Evolutionary conservation across 2,113 vertebrate species (phyloP).

Genomic region (Ageneiosus marmoratus): DNA sequence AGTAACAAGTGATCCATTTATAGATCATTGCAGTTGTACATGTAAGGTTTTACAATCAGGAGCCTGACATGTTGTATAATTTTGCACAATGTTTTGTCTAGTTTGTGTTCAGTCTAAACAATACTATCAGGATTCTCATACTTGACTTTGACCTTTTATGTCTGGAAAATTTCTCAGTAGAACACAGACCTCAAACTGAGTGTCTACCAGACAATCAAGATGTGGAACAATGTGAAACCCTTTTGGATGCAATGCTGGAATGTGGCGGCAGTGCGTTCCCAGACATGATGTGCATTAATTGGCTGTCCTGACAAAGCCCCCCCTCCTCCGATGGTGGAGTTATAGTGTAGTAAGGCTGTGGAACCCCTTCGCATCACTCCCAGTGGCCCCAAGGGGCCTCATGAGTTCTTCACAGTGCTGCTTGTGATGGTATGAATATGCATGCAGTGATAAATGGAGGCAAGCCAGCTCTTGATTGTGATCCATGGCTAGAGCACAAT

Average conservation of each 20-base stretch:
- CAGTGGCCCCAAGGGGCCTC: conserved; percentile 35
- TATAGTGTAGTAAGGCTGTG: conserved; percentile 26
- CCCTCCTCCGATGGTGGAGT: conserved; percentile 17
- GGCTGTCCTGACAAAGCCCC: conserved; percentile 35
- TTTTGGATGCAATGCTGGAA: conserved; percentile 32
- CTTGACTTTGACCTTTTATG: conserved; percentile 36
- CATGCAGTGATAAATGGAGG: conserved; percentile 55
- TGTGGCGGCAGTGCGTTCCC: conserved; percentile 32
- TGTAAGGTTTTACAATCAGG: neutral
- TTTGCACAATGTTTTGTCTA: neutral
- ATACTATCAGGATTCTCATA: conserved; percentile 32
- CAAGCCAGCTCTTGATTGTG: conserved; percentile 49
- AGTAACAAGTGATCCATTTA: neutral
- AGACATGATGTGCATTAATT: conserved; percentile 48
- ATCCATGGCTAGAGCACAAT: conserved; percentile 49
- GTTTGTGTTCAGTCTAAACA: conserved; percentile 20
- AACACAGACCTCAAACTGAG: conserved; percentile 5
- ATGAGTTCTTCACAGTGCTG: conserved; percentile 51
- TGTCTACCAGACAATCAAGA: conserved; percentile 37
- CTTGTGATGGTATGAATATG: conserved; percentile 63
- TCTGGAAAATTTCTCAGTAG: conserved; percentile 28
- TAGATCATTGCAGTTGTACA: neutral
- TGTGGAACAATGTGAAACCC: conserved; percentile 15
- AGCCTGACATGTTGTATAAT: neutral
- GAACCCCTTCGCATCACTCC: conserved; percentile 29